These are phyloP conservation scores for Acipenser oxyrinchus DNA, from an alignment of 2,797 vertebrate genomes.

Conservation along the genomic window DNA sequence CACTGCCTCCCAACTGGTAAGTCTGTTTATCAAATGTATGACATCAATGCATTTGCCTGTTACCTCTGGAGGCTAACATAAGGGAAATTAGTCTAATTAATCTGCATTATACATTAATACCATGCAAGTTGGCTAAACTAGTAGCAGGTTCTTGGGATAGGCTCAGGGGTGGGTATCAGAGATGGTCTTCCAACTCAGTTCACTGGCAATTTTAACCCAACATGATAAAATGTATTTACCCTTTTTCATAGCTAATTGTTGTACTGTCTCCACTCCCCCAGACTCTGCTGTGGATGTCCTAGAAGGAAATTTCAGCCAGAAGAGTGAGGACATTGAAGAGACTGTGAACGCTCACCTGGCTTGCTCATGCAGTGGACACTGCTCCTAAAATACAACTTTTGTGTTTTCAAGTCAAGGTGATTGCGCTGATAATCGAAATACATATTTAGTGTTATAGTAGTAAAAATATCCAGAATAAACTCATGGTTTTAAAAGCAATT, in stretches of 20 bases:
- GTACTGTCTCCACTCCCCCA: slow-evolving; percentile 26
- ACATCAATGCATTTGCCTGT: neutral
- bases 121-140: neutral
- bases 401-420: too few species aligned
- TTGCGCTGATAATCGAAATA: too few species aligned
- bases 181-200: neutral
- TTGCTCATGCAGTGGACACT: slow-evolving; percentile 43
- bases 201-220: neutral
- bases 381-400: neutral
- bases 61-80: neutral
- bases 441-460: too few species aligned
- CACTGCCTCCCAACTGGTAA: slow-evolving; percentile 56
- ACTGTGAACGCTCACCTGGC: slow-evolving; percentile 43
- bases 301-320: slow-evolving; percentile 35
- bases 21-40: slow-evolving; percentile 20
- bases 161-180: neutral
- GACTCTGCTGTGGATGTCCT: slow-evolving; percentile 36
- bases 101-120: neutral
- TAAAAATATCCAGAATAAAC: too few species aligned
- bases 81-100: neutral
- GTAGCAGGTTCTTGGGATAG: neutral
- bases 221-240: neutral
- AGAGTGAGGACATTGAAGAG: slow-evolving; percentile 46
- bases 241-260: slow-evolving; percentile 4
- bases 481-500: too few species aligned